Evolutionary conservation across 2,797 vertebrate species (phyloP).

Genomic region (Gadopsis bispinosus): DNA sequence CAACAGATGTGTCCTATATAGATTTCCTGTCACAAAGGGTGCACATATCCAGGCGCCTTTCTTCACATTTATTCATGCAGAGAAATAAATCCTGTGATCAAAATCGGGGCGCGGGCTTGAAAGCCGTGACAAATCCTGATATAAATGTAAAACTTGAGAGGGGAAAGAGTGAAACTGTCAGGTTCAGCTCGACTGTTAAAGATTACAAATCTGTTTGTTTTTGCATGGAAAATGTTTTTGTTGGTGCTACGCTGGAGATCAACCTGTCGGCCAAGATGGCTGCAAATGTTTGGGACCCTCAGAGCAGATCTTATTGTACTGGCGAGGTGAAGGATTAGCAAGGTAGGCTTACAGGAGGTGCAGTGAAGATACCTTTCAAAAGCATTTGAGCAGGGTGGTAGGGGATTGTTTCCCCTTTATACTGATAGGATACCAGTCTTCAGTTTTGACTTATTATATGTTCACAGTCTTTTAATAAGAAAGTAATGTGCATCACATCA

Average conservation of each 20-base stretch:
- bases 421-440: not conserved
- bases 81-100: conserved; percentile 83
- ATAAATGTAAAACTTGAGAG: conserved; percentile 79
- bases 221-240: conserved; percentile 48
- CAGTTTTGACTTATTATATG: no score
- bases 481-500: not conserved
- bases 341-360: conserved; percentile 7
- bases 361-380: not conserved
- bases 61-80: conserved; percentile 78
- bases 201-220: conserved; percentile 54
- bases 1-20: conserved; percentile 75
- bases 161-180: conserved; percentile 68
- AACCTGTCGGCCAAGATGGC: conserved; percentile 41
- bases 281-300: conserved; percentile 23
- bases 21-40: conserved; percentile 79
- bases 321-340: conserved; percentile 29
- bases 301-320: not conserved
- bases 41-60: conserved; percentile 76
- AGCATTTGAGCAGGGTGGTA: not conserved
- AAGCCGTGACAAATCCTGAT: conserved; percentile 83
- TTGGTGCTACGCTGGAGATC: conserved; percentile 42
- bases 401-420: not conserved
- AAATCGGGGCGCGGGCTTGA: conserved; percentile 72
- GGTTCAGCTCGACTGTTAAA: conserved; percentile 61
- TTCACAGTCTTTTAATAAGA: no score